Conservation (phyloP, 2,888 invertebrate species). For the Eucera pruinosa region DNA sequence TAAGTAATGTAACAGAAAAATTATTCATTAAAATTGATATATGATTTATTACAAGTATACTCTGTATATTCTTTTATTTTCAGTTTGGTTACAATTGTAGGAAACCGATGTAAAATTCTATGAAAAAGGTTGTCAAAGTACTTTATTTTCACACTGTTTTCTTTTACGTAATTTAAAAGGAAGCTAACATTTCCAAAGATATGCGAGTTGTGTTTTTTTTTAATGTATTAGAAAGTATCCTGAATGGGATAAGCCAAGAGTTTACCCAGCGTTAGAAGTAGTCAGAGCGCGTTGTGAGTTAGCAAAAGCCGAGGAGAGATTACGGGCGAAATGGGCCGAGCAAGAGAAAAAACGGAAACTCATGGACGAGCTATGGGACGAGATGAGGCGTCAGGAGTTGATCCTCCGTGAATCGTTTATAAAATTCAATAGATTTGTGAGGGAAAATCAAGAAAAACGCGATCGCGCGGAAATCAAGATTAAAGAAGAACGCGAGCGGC, state of each 20-base stretch:
- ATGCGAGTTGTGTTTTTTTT: constrained; percentile 13
- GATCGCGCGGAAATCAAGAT: constrained; percentile 87
- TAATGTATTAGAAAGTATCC: constrained; percentile 86
- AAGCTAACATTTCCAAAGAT: constrained; percentile 10
- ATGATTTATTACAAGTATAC: not conserved
- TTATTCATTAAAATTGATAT: not conserved
- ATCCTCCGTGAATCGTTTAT: constrained; percentile 87
- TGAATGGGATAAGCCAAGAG: constrained; percentile 87
- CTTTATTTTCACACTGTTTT: not conserved
- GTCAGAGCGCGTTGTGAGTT: constrained; percentile 86
- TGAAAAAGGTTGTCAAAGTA: constrained; percentile 19
- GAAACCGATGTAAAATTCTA: constrained; percentile 22
- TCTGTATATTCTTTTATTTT: constrained; percentile 34
- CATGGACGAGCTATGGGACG: constrained; percentile 86
- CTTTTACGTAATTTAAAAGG: not conserved
- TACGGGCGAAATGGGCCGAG: constrained; percentile 84
- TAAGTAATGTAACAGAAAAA: constrained; percentile 81
- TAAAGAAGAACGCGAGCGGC: constrained; percentile 85
- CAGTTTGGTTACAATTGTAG: constrained; percentile 22
- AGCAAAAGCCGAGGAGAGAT: constrained; percentile 85
- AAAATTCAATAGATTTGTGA: constrained; percentile 88
- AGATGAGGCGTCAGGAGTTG: constrained; percentile 85
- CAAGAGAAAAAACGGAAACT: constrained; percentile 83
- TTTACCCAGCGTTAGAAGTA: constrained; percentile 86
- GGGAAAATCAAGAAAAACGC: constrained; percentile 88